Conservation (phyloP, 2,888 invertebrate genomes). For the Trichopoda pennipes region DNA sequence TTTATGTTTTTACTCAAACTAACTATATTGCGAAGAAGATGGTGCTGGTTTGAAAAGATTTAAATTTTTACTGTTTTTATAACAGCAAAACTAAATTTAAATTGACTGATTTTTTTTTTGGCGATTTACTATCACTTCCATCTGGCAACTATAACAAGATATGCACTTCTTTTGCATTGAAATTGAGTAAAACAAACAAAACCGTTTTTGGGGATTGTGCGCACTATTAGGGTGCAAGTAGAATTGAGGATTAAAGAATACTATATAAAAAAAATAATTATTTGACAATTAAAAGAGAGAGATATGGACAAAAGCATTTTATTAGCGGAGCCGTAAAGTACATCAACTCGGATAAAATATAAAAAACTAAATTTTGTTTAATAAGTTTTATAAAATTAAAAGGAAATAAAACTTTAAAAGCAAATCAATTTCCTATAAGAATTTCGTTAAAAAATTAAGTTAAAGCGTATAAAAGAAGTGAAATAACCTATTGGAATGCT, state of each 20-base stretch:
- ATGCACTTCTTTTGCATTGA: constrained; percentile 49
- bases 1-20: no score
- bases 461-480: constrained; percentile 1
- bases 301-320: constrained; percentile 58
- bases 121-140: background rate
- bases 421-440: no score
- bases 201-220: constrained; percentile 33
- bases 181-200: constrained; percentile 43
- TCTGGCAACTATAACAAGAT: constrained; percentile 26
- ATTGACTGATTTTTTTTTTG: background rate
- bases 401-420: background rate
- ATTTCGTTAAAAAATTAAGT: constrained; percentile 1
- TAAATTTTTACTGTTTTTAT: no score
- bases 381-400: constrained; percentile 1
- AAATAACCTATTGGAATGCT: background rate
- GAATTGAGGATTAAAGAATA: constrained; percentile 35
- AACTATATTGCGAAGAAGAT: no score
- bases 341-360: constrained; percentile 26
- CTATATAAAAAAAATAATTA: constrained; percentile 12
- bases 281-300: constrained; percentile 44
- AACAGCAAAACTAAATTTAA: background rate
- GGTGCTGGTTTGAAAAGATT: no score
- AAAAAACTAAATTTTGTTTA: background rate
- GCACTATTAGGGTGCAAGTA: constrained; percentile 35
- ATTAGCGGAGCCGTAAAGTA: constrained; percentile 44